Evolutionary conservation across 1,140 invertebrate genomes (phyloP).

Genomic region (Saxidomus purpurata): DNA sequence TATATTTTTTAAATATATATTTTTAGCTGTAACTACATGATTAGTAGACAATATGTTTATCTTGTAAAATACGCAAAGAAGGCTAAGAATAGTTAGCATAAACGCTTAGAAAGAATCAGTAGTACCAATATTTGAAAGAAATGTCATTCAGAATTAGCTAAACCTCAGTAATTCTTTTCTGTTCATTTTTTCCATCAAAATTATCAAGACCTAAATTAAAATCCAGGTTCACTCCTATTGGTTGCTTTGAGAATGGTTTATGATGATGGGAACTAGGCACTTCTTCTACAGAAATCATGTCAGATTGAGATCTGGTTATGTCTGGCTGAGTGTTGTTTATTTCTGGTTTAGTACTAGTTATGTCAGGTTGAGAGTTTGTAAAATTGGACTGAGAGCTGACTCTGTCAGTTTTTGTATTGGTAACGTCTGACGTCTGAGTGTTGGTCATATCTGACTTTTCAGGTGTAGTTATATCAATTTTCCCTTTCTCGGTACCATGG

Average conservation of each 20-base stretch:
- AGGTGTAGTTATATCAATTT: background rate
- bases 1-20: no score
- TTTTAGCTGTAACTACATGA: no score
- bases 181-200: background rate
- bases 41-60: no score
- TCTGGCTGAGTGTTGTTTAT: background rate
- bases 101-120: no score
- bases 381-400: background rate
- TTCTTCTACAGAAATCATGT: background rate
- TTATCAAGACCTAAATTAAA: background rate
- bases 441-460: background rate
- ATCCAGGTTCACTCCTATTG: slow-evolving; percentile 7
- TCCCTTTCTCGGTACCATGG: background rate
- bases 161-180: slow-evolving; percentile 9
- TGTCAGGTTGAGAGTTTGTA: background rate
- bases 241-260: background rate
- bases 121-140: no score
- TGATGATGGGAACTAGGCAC: background rate
- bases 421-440: background rate
- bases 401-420: background rate
- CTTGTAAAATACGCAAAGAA: no score
- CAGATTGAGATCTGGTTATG: background rate
- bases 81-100: no score
- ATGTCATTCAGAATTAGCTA: background rate
- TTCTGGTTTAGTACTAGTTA: background rate